Base-by-base conservation (phyloP, 2,113 vertebrate species). In the rat (Rattus norvegicus) region DNA sequence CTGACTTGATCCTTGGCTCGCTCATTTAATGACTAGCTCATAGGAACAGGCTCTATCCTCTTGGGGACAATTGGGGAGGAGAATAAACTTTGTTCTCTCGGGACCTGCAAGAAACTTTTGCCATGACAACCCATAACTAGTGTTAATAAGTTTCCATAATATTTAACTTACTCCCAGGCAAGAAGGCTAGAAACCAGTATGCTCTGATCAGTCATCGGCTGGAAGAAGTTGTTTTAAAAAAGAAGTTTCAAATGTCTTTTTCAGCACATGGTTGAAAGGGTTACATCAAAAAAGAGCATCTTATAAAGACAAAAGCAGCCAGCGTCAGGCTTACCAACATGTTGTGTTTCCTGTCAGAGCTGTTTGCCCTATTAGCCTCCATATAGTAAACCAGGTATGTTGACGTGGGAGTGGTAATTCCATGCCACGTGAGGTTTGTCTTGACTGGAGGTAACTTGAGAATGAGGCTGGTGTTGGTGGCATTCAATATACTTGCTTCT, bases 381-480 rank as follows among this genome's bases (percentile, higher is more conserved):
- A 56, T 73, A 28, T 96, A 98, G 95, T 97, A 98, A 10, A 99
- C 91, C 93, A 98, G 91, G 80, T 98, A 98, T 0, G 98, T 98
- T 0, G 97, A 92, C 0, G 97, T 98, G 22, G 98, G 97, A 52
- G 59, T 95, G 0, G 30, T 96, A 95, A 98, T 96, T 17, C 96
- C 83, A 0, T 90, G 72, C 89, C 98, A 98, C 0, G 75, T 88
- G n/a, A 97, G 72, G 28, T 98, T 97, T 54, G 98, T 96, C n/a
- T n/a, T 97, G 92, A 90, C 80, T 14, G 95, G 73, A 22, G 98
- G 98, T 73, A 99, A 94, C 11, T 85, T 87, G 43, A 98, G 83
- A 0, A 72, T 98, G 77, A 99, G 86, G 94, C 98, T 99, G 77
- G 94, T 98, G 90, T 99, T 99, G 0, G 98, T 98, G 0, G 3